These are phyloP conservation scores for Aptenodytes forsteri DNA, from an alignment of 2,113 vertebrate genomes.

Conservation along the genomic window DNA sequence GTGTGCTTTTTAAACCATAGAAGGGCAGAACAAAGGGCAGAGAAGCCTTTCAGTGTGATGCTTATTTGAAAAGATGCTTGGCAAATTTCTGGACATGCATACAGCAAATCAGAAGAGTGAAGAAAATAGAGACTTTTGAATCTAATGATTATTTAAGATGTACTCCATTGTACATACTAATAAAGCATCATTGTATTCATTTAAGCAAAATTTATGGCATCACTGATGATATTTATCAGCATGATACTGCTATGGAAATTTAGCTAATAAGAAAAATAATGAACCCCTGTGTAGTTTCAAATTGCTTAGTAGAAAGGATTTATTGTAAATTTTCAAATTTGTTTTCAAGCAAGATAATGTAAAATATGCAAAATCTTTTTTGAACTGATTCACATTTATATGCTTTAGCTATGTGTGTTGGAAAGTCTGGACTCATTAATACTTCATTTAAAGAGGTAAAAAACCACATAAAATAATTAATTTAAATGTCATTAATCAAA, in stretches of 20 bases:
- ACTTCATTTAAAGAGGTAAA: neutral
- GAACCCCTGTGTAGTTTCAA: neutral
- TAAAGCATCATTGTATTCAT: neutral
- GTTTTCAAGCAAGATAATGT: neutral
- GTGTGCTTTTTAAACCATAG: neutral
- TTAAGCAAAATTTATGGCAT: constrained; percentile 39
- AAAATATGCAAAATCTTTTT: neutral
- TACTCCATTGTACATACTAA: neutral
- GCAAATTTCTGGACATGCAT: neutral
- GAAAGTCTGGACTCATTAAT: neutral
- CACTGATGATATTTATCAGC: constrained; percentile 36
- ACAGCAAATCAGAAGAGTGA: neutral
- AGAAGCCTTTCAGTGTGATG: neutral
- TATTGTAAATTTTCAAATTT: constrained; percentile 21
- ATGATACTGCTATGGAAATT: constrained; percentile 17
- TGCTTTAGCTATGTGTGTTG: neutral
- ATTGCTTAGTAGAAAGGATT: neutral
- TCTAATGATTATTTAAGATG: constrained; percentile 43
- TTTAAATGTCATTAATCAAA: neutral
- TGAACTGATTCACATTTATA: neutral
- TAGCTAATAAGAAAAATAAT: constrained; percentile 49
- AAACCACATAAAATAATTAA: neutral
- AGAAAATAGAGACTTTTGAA: neutral
- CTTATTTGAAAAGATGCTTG: neutral
- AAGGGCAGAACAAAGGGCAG: neutral